Evolutionary conservation across 1,140 invertebrate species (phyloP).

Genomic region (Paraescarpia echinospica): DNA sequence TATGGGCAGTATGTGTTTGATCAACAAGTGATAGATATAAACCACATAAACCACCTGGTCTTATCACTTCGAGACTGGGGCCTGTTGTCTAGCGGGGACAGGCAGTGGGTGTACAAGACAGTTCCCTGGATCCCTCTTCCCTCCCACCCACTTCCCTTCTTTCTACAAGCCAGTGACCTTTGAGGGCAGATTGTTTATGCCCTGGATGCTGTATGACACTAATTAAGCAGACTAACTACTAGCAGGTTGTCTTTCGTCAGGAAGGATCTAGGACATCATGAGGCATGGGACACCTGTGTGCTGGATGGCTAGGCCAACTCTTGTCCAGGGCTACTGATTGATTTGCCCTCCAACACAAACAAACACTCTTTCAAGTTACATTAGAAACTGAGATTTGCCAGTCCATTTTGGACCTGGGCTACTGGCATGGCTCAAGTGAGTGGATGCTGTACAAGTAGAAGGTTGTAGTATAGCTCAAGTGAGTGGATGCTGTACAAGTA

Average conservation of each 20-base stretch:
- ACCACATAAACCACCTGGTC: neutral
- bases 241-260: neutral
- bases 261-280: neutral
- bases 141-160: neutral
- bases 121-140: neutral
- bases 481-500: too few relatives aligned
- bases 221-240: neutral
- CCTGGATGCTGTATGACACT: neutral
- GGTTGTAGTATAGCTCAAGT: too few relatives aligned
- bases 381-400: neutral
- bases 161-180: neutral
- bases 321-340: neutral
- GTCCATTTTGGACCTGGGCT: neutral
- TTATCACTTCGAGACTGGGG: neutral
- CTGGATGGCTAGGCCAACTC: neutral
- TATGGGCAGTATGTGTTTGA: neutral
- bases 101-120: neutral
- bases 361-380: neutral
- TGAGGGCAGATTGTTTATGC: neutral
- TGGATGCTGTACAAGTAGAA: too few relatives aligned
- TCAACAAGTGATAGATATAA: slow-evolving; percentile 1
- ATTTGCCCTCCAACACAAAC: neutral
- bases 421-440: too few relatives aligned
- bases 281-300: neutral
- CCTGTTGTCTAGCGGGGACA: neutral